Evolutionary conservation across 2,888 invertebrate species (phyloP).

Genomic region (Melikaiella ostensackeni): DNA sequence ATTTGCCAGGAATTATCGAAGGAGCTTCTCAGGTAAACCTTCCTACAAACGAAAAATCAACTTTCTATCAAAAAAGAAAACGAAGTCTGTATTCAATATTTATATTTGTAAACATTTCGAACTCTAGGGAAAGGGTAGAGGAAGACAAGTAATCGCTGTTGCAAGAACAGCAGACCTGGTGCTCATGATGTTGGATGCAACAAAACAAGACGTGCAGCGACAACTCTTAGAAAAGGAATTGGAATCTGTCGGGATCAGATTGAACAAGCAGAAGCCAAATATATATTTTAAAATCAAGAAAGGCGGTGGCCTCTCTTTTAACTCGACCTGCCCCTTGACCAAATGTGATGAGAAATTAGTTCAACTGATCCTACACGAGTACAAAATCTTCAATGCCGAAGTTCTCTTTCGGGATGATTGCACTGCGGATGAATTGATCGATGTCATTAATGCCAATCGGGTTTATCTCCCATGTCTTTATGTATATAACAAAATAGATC

Average conservation of each 20-base stretch:
- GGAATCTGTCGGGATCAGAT: conserved; percentile 97
- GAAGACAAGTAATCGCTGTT: conserved; percentile 97
- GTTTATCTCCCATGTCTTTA: conserved; percentile 92
- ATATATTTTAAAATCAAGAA: conserved; percentile 99
- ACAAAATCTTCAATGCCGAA: conserved; percentile 98
- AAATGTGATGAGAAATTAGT: conserved; percentile 98
- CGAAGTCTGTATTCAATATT: background rate
- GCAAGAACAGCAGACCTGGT: conserved; percentile 98
- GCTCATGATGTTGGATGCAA: conserved; percentile 99
- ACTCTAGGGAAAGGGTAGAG: conserved; percentile 88
- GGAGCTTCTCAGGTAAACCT: conserved; percentile 91
- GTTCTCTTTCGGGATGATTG: conserved; percentile 97
- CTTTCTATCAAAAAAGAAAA: background rate
- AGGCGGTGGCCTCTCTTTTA: conserved; percentile 97
- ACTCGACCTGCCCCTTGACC: conserved; percentile 95
- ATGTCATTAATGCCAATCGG: conserved; percentile 97
- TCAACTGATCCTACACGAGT: conserved; percentile 98
- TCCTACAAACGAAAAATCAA: background rate
- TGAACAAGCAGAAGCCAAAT: conserved; percentile 97
- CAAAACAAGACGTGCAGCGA: conserved; percentile 97
- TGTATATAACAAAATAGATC: conserved; percentile 99
- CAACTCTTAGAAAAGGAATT: conserved; percentile 94
- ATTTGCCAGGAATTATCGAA: conserved; percentile 99
- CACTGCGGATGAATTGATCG: conserved; percentile 97
- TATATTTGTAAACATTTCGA: background rate